A percentile compares a stretch with the other conserved stretches of the same genome.
phyloP scores from a whole-genome alignment of 2,797 vertebrate species.

The Gadopsis marmoratus region DNA sequence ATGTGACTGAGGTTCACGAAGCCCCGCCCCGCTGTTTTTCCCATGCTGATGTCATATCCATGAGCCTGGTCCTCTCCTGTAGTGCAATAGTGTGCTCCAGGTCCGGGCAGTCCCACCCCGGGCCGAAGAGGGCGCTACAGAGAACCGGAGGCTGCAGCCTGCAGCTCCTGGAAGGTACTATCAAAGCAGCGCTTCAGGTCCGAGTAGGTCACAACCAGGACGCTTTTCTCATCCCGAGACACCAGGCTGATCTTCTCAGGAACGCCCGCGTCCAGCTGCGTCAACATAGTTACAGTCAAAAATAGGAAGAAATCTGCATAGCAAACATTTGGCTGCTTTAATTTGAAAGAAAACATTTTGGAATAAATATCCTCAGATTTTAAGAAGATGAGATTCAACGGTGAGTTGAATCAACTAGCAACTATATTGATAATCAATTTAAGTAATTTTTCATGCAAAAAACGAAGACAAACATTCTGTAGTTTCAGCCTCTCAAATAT shows the following conservation, averaged over 20 bases:
- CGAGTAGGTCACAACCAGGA: constrained; percentile 98
- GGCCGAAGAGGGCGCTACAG: constrained; percentile 90
- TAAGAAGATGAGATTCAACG: background rate
- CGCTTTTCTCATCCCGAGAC: constrained; percentile 99
- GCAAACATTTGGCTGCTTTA: background rate
- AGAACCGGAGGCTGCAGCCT: constrained; percentile 93
- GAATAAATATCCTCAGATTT: background rate
- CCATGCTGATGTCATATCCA: constrained; percentile 80
- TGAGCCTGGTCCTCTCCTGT: constrained; percentile 89
- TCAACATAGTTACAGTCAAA: background rate
- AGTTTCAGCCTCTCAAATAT: background rate
- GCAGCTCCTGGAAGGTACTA: constrained; percentile 99
- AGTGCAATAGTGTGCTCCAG: constrained; percentile 95
- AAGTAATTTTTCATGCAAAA: background rate
- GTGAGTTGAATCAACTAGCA: background rate
- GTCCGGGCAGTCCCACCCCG: constrained; percentile 77
- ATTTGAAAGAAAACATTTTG: background rate
- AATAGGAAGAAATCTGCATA: background rate
- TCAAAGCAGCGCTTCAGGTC: constrained; percentile 99
- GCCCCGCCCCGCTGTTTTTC: constrained; percentile 87
- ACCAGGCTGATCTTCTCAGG: constrained; percentile 99
- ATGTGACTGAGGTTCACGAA: constrained; percentile 95
- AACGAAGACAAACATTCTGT: background rate
- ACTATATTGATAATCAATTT: too few relatives aligned
- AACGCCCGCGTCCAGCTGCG: constrained; percentile 96